Base-by-base conservation (phyloP, 2,797 vertebrate species). In the Pelochelys cantorii region DNA sequence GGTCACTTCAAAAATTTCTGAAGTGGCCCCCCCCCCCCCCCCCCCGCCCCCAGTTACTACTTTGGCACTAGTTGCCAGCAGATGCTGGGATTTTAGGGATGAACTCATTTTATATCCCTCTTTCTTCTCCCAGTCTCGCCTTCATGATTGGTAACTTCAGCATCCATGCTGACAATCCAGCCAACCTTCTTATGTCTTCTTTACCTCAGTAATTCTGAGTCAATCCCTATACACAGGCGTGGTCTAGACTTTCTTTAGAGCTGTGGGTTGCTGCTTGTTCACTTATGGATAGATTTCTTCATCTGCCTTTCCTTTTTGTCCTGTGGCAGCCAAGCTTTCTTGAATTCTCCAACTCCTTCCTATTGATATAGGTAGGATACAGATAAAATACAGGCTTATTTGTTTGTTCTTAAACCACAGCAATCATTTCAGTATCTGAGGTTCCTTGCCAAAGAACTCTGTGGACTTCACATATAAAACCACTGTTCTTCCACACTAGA, bases 31-130 rank as follows among this genome's bases (percentile, higher is more conserved):
- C n/a, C n/a, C n/a, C n/a, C n/a, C n/a, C n/a, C n/a, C n/a, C n/a
- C n/a, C n/a, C n/a, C n/a, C n/a, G n/a, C n/a, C n/a, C n/a, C n/a
- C n/a, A n/a, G n/a, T n/a, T n/a, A n/a, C 42, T 42, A 42, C 80
- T 5, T 5, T 0, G 1, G 79, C 22, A 83, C 31, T 68, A 25
- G 48, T 1, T 85, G 15, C 27, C 86, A 25, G 0, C 0, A 62
- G 17, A 20, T 34, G 25, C 13, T 88, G 57, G 31, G 56, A 88
- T 86, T 65, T 53, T 79, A 14, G 7, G 2, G 37, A 34, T 55
- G 25, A 10, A 5, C 86, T 14, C 18, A 48, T 12, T 52, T 29
- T 52, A 52, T 52, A 52, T 77, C 74, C 48, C n/a, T 31, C 34
- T 4, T 1, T 91, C 27, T 78, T 53, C 27, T 52, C 71, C 57